Evolutionary conservation across 2,888 invertebrate genomes (phyloP).

Genomic region (Tetramorium bicarinatum): DNA sequence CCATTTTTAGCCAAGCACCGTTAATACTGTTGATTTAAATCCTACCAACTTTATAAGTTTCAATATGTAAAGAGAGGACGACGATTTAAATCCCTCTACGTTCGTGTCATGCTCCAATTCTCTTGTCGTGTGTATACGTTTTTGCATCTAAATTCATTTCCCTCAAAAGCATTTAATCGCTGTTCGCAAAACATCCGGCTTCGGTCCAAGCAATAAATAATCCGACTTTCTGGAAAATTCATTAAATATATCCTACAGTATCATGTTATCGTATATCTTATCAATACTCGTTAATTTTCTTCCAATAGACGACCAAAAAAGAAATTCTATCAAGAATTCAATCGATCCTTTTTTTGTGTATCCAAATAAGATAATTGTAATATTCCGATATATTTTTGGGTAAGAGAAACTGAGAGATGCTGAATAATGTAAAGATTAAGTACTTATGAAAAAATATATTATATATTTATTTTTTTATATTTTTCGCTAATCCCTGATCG

Average conservation of each 20-base stretch:
- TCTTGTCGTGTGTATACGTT: slow-evolving; percentile 31
- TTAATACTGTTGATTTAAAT: slow-evolving; percentile 56
- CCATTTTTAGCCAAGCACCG: slow-evolving; percentile 9
- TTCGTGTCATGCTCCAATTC: slow-evolving; percentile 47
- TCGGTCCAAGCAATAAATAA: slow-evolving; percentile 43
- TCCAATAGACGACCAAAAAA: neutral
- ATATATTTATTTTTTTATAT: neutral
- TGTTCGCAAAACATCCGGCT: slow-evolving; percentile 40
- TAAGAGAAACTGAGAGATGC: neutral
- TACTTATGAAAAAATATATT: neutral
- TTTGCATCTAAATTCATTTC: slow-evolving; percentile 54
- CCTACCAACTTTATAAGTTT: slow-evolving; percentile 41
- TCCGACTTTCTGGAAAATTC: slow-evolving; percentile 40
- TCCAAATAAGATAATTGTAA: neutral
- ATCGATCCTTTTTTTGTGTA: neutral
- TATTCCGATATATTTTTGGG: neutral
- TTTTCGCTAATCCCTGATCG: neutral
- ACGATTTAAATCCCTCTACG: slow-evolving; percentile 46
- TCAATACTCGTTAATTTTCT: neutral
- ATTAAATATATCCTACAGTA: neutral
- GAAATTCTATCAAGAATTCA: slow-evolving; percentile 15
- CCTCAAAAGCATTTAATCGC: slow-evolving; percentile 51
- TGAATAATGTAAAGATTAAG: neutral
- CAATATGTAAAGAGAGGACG: slow-evolving; percentile 34
- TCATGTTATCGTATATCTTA: neutral